Conservation (phyloP, 2,888 invertebrate species). For the Synergus umbraculus region DNA sequence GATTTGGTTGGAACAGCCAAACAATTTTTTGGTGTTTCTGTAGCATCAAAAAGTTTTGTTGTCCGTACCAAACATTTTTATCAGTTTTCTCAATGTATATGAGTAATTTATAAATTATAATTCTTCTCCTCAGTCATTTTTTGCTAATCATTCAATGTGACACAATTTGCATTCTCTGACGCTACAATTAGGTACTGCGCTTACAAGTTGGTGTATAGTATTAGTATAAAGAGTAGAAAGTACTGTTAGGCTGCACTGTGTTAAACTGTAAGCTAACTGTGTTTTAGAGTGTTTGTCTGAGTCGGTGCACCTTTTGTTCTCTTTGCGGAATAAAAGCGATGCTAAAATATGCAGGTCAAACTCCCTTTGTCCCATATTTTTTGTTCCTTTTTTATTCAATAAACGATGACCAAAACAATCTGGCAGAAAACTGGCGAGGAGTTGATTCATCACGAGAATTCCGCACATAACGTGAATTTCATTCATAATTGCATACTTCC, state of each 20-base stretch:
- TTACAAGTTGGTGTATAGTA: conserved; percentile 43
- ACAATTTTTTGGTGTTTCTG: too few species aligned
- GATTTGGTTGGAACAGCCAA: too few species aligned
- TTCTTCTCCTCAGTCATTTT: neutral
- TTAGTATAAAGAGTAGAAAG: conserved; percentile 52
- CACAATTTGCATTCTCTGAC: neutral
- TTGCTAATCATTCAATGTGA: neutral
- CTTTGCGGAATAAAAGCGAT: conserved; percentile 18
- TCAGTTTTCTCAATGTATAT: too few species aligned
- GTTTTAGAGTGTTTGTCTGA: conserved; percentile 22
- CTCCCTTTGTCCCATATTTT: conserved; percentile 28
- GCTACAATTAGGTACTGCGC: neutral
- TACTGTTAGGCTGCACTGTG: conserved; percentile 61
- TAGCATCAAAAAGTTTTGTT: too few species aligned
- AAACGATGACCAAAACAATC: conserved; percentile 17
- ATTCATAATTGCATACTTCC: neutral
- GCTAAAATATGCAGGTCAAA: conserved; percentile 34
- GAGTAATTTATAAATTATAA: neutral
- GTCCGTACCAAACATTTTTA: too few species aligned
- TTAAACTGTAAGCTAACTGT: conserved; percentile 55
- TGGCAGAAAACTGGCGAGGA: neutral
- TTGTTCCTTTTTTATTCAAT: neutral
- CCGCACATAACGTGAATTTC: neutral
- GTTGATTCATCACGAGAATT: neutral
- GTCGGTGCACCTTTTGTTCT: conserved; percentile 35